Evolutionary conservation across 2,888 invertebrate genomes (phyloP), one percentile per base, ranked within the genome.

Genomic region (Lomographa bimaculata): DNA sequence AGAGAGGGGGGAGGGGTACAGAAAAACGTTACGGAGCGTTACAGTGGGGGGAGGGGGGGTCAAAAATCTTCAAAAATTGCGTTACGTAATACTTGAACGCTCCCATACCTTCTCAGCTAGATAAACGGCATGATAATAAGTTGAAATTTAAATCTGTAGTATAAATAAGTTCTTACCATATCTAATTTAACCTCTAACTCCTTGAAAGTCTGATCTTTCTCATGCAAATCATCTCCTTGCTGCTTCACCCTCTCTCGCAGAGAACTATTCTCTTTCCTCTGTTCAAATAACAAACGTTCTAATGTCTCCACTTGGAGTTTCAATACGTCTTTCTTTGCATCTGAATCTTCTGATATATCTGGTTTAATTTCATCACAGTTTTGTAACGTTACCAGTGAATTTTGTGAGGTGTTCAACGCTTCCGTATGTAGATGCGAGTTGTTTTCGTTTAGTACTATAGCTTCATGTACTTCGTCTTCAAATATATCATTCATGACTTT

Each of bases 111-210:
- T n/a, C n/a, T n/a, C n/a, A n/a, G n/a, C n/a, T n/a, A n/a, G n/a
- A n/a, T n/a, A n/a, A n/a, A n/a, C n/a, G n/a, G n/a, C n/a, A n/a
- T n/a, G n/a, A n/a, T n/a, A n/a, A n/a, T n/a, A n/a, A n/a, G n/a
- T n/a, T n/a, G n/a, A n/a, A n/a, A n/a, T n/a, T n/a, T n/a, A n/a
- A n/a, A n/a, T n/a, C n/a, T n/a, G n/a, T n/a, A n/a, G n/a, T n/a
- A n/a, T n/a, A n/a, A n/a, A n/a, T n/a, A n/a, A n/a, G 2, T 14
- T 14, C 74, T 69, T 61, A 91, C 91, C 72, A 73, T 52, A 54
- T 91, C 90, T 23, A 91, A 59, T 65, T 90, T 91, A n/a, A 50
- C 47, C 50, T 91, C 90, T 14, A 90, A 57, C 5, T 90, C 90
- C 46, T 84, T 89, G 9, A 79, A 83, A 0, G 57, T 71, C 2